Conservation (phyloP, 2,797 vertebrate species). For the Percopsis omiscomaycus region DNA sequence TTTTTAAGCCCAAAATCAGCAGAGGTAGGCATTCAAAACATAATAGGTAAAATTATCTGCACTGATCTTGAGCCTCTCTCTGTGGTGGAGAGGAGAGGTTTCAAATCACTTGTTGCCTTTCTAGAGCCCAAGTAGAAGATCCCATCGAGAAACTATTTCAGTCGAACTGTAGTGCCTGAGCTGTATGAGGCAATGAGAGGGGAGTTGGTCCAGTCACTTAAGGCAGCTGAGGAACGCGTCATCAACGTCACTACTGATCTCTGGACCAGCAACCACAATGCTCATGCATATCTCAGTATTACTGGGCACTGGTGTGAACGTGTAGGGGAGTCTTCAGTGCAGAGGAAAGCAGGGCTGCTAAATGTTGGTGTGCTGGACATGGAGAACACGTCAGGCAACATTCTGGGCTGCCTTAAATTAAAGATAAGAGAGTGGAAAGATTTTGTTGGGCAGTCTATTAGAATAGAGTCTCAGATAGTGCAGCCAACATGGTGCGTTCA, state of each 20-base stretch:
- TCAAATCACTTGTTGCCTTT: conserved; percentile 17
- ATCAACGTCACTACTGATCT: conserved; percentile 32
- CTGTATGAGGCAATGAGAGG: conserved; percentile 10
- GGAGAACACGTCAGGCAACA: conserved; percentile 34
- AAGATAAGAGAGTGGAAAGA: conserved; percentile 30
- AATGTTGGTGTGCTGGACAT: conserved; percentile 44
- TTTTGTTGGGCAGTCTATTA: conserved; percentile 19
- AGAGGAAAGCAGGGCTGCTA: conserved; percentile 43
- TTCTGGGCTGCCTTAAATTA: conserved; percentile 22
- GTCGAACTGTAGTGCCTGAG: conserved; percentile 16
- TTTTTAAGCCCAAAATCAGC: no score
- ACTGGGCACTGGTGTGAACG: conserved; percentile 27
- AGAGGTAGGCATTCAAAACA: conserved; percentile 7
- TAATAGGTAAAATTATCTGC: conserved; percentile 24
- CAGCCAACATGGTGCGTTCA: conserved; percentile 5
- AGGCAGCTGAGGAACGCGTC: conserved; percentile 28
- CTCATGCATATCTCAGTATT: conserved; percentile 28
- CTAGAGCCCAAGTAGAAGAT: conserved; percentile 22
- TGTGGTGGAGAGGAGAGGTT: conserved; percentile 18
- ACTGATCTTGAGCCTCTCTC: conserved; percentile 26
- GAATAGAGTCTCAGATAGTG: conserved; percentile 21
- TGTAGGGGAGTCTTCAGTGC: conserved; percentile 29
- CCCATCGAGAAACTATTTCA: conserved; percentile 15
- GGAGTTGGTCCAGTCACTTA: conserved; percentile 25
- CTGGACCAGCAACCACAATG: conserved; percentile 31